Conservation (phyloP, 2,797 vertebrate genomes). For the Onychomys leucogaster region DNA sequence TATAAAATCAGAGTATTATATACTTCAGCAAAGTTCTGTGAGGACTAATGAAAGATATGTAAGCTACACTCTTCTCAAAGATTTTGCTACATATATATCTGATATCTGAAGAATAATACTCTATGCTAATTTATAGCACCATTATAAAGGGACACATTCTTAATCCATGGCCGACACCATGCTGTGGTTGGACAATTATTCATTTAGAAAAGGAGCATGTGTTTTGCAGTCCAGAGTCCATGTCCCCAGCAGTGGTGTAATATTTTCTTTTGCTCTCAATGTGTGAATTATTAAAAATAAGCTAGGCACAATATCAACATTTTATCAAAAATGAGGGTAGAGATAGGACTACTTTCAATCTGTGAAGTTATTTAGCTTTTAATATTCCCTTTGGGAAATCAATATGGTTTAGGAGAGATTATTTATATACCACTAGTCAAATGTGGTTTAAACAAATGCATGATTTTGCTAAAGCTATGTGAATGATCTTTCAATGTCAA, state of each 20-base stretch:
- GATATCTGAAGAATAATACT: constrained; percentile 64
- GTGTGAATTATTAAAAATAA: constrained; percentile 84
- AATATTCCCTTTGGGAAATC: constrained; percentile 82
- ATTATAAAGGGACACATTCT: constrained; percentile 73
- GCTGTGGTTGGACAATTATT: constrained; percentile 63
- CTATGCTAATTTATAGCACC: constrained; percentile 69
- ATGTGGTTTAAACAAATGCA: constrained; percentile 79
- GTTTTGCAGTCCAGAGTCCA: constrained; percentile 35
- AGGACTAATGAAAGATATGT: constrained; percentile 49
- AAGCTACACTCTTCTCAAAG: constrained; percentile 40
- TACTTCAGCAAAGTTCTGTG: constrained; percentile 24
- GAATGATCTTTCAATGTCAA: constrained; percentile 79
- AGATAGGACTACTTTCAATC: constrained; percentile 76
- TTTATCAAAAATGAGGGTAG: constrained; percentile 77
- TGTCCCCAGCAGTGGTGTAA: constrained; percentile 29
- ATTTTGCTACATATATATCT: neutral
- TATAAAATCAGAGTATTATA: constrained; percentile 30
- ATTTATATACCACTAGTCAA: constrained; percentile 83
- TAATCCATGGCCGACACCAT: constrained; percentile 65
- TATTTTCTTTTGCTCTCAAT: constrained; percentile 77
- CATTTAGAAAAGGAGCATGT: constrained; percentile 58
- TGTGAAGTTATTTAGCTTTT: constrained; percentile 84
- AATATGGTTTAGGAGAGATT: constrained; percentile 80
- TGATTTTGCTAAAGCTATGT: constrained; percentile 45
- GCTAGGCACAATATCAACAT: constrained; percentile 73